These are phyloP conservation scores for Copidosoma floridanum DNA, from an alignment of 1,140 invertebrate species.

Conservation along the genomic window DNA sequence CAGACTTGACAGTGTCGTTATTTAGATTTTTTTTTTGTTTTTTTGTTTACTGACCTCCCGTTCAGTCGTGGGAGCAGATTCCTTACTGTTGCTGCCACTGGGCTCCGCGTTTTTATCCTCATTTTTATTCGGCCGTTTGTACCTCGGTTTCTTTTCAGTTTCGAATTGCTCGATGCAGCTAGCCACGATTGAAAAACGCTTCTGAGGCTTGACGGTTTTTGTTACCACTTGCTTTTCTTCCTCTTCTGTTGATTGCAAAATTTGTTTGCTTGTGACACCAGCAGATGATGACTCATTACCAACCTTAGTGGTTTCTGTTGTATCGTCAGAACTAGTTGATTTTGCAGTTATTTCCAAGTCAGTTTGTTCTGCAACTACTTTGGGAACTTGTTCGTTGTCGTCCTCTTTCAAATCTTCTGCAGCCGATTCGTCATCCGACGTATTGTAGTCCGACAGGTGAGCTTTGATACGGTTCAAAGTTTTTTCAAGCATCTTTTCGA, in stretches of 20 bases:
- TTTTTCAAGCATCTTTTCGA: conserved; percentile 46
- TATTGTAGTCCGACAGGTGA: conserved; percentile 44
- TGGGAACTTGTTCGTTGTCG: too few species aligned
- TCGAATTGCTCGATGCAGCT: conserved; percentile 52
- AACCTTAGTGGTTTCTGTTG: too few species aligned
- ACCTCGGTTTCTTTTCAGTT: conserved; percentile 33
- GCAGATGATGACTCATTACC: too few species aligned
- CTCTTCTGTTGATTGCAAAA: conserved; percentile 2
- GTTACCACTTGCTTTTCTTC: background rate
- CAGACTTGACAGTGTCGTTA: conserved; percentile 33
- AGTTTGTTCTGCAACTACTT: background rate
- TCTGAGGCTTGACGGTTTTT: conserved; percentile 35
- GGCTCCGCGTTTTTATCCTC: conserved; percentile 32
- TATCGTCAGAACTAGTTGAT: too few species aligned
- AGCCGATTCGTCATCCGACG: conserved; percentile 7
- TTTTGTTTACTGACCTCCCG: conserved; percentile 53
- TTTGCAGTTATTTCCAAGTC: background rate
- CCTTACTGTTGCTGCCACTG: conserved; percentile 34
- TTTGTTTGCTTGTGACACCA: too few species aligned
- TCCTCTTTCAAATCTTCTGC: background rate
- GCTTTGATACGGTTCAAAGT: conserved; percentile 50
- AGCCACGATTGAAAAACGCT: conserved; percentile 51
- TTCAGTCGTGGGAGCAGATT: conserved; percentile 46
- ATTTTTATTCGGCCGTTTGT: conserved; percentile 32
- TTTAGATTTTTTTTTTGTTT: conserved; percentile 24